A percentile compares a stretch with the other conserved stretches of the same genome.
Evolutionary conservation across 2,888 invertebrate species (phyloP).

Genomic region (Lydus trimaculatus): DNA sequence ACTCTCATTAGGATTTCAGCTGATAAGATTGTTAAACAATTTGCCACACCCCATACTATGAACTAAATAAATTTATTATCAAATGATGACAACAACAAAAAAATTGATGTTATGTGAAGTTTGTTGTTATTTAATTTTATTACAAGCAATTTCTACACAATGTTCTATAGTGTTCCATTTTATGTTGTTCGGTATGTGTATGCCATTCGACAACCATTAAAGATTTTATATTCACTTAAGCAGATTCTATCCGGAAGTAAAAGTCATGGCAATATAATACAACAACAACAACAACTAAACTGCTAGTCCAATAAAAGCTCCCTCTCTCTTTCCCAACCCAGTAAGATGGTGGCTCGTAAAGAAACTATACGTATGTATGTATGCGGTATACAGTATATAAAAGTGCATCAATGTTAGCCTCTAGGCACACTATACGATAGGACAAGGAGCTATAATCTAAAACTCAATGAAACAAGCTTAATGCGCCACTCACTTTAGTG

Average conservation of each 20-base stretch:
- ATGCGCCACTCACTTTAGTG: slow-evolving; percentile 56
- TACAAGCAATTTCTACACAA: background rate
- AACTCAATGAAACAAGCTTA: slow-evolving; percentile 56
- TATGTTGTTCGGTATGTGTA: slow-evolving; percentile 4
- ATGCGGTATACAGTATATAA: slow-evolving; percentile 40
- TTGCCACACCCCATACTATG: slow-evolving; percentile 18
- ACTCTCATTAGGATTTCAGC: slow-evolving; percentile 37
- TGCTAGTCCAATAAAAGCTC: slow-evolving; percentile 44
- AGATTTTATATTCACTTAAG: slow-evolving; percentile 36
- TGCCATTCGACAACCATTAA: slow-evolving; percentile 25
- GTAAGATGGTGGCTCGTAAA: slow-evolving; percentile 58
- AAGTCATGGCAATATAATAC: slow-evolving; percentile 32
- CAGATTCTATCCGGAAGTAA: slow-evolving; percentile 33
- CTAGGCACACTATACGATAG: slow-evolving; percentile 50
- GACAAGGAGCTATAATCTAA: slow-evolving; percentile 56
- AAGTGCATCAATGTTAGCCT: slow-evolving; percentile 54
- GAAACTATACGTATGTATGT: slow-evolving; percentile 37
- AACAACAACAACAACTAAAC: slow-evolving; percentile 24
- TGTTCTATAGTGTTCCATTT: background rate
- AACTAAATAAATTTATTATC: background rate
- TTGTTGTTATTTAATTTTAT: background rate
- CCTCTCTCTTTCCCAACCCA: slow-evolving; percentile 19
- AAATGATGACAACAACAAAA: too few relatives aligned
- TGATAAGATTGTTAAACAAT: slow-evolving; percentile 39
- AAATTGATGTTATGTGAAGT: background rate